phyloP scores from a whole-genome alignment of 2,113 vertebrate species.

The Pituophis catenifer region DNA sequence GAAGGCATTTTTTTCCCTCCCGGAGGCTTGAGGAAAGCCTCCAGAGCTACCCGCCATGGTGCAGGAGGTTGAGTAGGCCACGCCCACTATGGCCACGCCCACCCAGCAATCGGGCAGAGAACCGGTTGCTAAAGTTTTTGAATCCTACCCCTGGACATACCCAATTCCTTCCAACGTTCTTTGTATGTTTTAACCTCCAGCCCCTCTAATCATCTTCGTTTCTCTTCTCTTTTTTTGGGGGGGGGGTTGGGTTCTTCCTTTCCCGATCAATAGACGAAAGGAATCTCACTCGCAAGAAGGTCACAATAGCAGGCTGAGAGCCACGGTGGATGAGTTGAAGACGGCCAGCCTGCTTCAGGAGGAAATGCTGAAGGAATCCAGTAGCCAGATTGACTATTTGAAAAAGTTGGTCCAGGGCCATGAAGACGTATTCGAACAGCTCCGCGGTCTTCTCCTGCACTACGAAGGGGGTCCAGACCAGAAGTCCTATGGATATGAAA shows the following conservation, averaged over 20 bases:
- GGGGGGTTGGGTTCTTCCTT: conserved; percentile 2
- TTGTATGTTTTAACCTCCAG: neutral
- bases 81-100: no score
- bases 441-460: conserved; percentile 53
- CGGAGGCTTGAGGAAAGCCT: no score
- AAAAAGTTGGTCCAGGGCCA: conserved; percentile 64
- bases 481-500: conserved; percentile 38
- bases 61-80: no score
- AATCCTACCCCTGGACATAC: neutral
- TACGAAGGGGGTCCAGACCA: conserved; percentile 60
- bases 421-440: conserved; percentile 65
- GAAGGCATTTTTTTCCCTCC: no score
- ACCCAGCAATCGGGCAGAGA: no score
- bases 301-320: conserved; percentile 71
- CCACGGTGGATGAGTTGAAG: conserved; percentile 68
- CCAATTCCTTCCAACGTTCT: no score
- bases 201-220: neutral
- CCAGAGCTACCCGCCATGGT: no score
- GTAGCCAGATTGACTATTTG: conserved; percentile 60
- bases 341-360: conserved; percentile 65
- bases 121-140: no score
- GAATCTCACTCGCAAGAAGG: conserved; percentile 70
- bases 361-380: conserved; percentile 68
- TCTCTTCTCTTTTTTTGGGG: neutral
- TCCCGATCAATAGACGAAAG: conserved; percentile 63